A percentile compares a stretch with the other conserved stretches of the same genome.
Evolutionary conservation across 2,113 vertebrate genomes (phyloP).

Genomic region (Prolemur simus): DNA sequence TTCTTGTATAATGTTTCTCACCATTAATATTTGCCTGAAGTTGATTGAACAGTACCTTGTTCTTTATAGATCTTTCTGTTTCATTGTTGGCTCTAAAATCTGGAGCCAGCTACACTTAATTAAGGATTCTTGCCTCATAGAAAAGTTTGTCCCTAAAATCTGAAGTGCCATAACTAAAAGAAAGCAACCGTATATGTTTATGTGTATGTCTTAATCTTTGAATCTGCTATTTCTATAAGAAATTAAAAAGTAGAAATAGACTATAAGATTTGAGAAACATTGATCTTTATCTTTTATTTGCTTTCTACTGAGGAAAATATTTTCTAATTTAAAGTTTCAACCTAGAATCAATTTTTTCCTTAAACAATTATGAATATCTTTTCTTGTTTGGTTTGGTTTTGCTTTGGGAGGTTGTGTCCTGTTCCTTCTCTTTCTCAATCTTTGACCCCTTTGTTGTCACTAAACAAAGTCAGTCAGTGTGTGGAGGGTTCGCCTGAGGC

Average conservation of each 20-base stretch:
- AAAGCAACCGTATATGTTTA: neutral
- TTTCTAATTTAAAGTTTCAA: slow-evolving; percentile 23
- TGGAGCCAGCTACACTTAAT: neutral
- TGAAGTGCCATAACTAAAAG: neutral
- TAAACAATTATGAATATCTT: neutral
- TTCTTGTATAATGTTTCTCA: neutral
- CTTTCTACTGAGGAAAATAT: neutral
- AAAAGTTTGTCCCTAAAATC: neutral
- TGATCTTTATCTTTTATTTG: neutral
- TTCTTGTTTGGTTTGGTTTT: slow-evolving; percentile 31
- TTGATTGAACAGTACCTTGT: neutral
- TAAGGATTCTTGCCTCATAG: neutral
- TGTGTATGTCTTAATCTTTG: neutral
- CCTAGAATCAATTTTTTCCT: neutral
- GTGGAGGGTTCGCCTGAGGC: neutral
- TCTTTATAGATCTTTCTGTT: neutral
- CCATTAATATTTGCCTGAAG: neutral
- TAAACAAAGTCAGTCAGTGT: slow-evolving; percentile 10
- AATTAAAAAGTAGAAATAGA: neutral
- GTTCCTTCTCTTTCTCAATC: neutral
- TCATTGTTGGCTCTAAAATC: neutral
- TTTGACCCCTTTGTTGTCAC: slow-evolving; percentile 28
- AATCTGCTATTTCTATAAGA: neutral
- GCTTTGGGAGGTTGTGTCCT: neutral
- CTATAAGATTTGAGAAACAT: neutral